Evolutionary conservation across 1,140 invertebrate genomes (phyloP).

Genomic region (Mylabris phalerata): DNA sequence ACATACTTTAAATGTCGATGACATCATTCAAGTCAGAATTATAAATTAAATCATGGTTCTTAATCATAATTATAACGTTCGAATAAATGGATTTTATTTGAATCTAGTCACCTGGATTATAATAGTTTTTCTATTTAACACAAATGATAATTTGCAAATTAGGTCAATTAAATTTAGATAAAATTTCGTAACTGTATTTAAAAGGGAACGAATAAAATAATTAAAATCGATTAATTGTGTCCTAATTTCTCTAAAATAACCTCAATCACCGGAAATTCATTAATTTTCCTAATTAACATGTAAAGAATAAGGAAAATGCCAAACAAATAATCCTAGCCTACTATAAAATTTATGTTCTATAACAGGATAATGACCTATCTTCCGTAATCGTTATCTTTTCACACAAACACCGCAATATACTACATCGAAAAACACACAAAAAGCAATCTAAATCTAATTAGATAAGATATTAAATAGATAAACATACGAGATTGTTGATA

Average conservation of each 20-base stretch:
- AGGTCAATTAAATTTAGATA: constrained; percentile 13
- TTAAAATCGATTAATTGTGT: not conserved
- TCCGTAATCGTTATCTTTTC: not conserved
- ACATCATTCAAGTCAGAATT: constrained; percentile 1
- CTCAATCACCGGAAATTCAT: not conserved
- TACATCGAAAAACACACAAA: too few relatives aligned
- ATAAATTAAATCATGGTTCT: too few relatives aligned
- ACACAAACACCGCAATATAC: too few relatives aligned
- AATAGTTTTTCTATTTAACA: not conserved
- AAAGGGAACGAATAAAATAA: not conserved
- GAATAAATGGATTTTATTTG: not conserved
- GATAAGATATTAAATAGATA: not conserved
- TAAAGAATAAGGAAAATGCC: not conserved
- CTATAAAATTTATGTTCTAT: constrained; percentile 5
- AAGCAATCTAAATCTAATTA: too few relatives aligned
- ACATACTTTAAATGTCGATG: not conserved
- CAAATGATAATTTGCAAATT: constrained; percentile 8
- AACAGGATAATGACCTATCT: constrained; percentile 4
- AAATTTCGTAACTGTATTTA: not conserved
- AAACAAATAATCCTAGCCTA: not conserved
- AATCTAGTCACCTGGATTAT: not conserved
- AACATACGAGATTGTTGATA: constrained; percentile 13
- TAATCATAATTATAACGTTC: not conserved
- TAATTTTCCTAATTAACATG: constrained; percentile 7
- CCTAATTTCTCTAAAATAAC: not conserved